Percentiles rank a stretch among this genome's conserved stretches.
Evolutionary conservation across 2,888 invertebrate species (phyloP).

Genomic region (Acrocyrtus sp.): DNA sequence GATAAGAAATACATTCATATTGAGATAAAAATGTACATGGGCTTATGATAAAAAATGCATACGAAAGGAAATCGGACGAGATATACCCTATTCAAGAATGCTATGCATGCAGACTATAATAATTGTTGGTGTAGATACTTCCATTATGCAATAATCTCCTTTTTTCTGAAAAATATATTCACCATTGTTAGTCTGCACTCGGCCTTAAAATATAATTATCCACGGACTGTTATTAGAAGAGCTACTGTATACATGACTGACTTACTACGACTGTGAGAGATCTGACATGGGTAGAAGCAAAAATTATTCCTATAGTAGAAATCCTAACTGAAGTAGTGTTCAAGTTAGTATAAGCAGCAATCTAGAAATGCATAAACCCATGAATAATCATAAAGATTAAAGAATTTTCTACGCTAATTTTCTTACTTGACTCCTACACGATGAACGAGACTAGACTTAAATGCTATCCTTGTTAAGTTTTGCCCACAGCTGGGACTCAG

Average conservation of each 20-base stretch:
- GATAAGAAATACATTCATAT: no score
- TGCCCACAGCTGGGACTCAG: no score
- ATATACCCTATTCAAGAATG: background rate
- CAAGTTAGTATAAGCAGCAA: background rate
- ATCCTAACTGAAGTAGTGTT: background rate
- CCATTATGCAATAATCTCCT: background rate
- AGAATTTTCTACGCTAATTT: constrained; percentile 36
- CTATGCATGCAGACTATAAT: background rate
- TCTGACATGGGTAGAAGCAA: no score
- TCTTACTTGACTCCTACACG: background rate
- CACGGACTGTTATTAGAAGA: constrained; percentile 1
- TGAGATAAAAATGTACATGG: background rate
- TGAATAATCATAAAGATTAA: constrained; percentile 27
- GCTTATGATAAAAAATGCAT: constrained; percentile 11
- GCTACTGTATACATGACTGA: background rate
- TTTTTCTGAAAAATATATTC: background rate
- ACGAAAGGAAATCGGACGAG: background rate
- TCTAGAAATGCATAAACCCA: constrained; percentile 42
- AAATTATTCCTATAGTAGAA: no score
- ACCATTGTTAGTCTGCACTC: constrained; percentile 4
- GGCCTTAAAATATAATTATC: constrained; percentile 39
- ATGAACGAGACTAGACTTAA: no score
- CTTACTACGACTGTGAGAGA: no score
- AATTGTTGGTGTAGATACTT: background rate
- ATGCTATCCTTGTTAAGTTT: no score